Conservation (phyloP, 2,797 vertebrate species). For the Sardinella longiceps region DNA sequence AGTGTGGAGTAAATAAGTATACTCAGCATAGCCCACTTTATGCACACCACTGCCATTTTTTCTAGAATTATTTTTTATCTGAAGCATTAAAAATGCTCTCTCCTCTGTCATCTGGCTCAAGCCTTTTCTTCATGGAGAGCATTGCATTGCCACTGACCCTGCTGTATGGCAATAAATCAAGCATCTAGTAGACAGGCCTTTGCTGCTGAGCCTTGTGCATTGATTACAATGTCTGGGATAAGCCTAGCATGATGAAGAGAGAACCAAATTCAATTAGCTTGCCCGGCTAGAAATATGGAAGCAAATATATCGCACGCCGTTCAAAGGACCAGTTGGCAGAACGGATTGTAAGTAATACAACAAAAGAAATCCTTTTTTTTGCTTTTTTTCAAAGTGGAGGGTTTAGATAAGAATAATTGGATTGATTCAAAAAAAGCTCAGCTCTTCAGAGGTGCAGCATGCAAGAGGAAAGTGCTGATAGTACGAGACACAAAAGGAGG, state of each 20-base stretch:
- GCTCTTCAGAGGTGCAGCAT: slow-evolving; percentile 36
- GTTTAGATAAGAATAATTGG: slow-evolving; percentile 60
- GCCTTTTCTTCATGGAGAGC: not conserved
- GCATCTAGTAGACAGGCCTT: slow-evolving; percentile 28
- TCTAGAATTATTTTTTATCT: not conserved
- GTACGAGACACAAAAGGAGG: slow-evolving; percentile 32
- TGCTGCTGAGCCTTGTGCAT: slow-evolving; percentile 53
- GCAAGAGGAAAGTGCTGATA: slow-evolving; percentile 49
- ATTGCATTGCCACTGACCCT: not conserved
- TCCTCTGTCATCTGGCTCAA: not conserved
- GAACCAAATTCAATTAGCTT: slow-evolving; percentile 71
- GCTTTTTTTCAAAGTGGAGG: not conserved
- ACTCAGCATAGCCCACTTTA: not conserved
- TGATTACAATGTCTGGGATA: slow-evolving; percentile 65
- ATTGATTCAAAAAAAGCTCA: slow-evolving; percentile 54
- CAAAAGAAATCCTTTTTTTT: not conserved
- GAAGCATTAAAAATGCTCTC: not conserved
- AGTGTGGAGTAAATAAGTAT: not conserved
- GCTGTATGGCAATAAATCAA: not conserved
- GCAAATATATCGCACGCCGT: not conserved
- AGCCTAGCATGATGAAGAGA: slow-evolving; percentile 63
- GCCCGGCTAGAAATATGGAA: slow-evolving; percentile 55
- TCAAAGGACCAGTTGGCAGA: not conserved
- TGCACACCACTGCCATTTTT: not conserved
- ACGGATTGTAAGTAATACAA: slow-evolving; percentile 8